These are phyloP conservation scores for Heliconius hewitsoni DNA, from an alignment of 1,140 invertebrate species.

Conservation along the genomic window DNA sequence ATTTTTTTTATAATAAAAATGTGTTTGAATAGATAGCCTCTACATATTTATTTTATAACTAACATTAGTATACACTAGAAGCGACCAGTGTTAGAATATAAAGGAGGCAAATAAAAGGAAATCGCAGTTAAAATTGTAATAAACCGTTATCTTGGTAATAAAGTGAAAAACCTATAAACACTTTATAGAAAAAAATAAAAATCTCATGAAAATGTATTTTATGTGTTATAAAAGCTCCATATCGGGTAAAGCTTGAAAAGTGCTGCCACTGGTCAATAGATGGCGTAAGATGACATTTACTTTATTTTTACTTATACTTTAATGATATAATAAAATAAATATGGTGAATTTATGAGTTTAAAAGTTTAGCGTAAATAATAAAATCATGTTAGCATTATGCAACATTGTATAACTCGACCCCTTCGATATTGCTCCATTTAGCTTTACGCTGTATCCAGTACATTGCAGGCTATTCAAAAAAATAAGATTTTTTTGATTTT, in stretches of 20 bases:
- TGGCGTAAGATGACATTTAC: slow-evolving; percentile 32
- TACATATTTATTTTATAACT: background rate
- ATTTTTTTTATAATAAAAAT: background rate
- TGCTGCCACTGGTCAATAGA: slow-evolving; percentile 39
- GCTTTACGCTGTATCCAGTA: too few species aligned
- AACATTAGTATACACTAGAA: background rate
- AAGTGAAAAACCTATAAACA: slow-evolving; percentile 58
- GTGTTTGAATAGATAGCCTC: background rate
- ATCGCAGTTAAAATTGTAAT: slow-evolving; percentile 28
- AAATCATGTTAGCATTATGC: background rate
- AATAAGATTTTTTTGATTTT: too few species aligned
- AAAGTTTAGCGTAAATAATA: background rate
- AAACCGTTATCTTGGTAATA: slow-evolving; percentile 52
- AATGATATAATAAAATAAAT: slow-evolving; percentile 6
- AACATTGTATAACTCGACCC: background rate
- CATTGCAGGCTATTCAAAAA: too few species aligned
- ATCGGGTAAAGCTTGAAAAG: slow-evolving; percentile 43
- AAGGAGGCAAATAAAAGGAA: slow-evolving; percentile 1
- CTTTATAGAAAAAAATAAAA: slow-evolving; percentile 68
- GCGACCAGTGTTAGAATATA: background rate
- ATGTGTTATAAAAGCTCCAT: slow-evolving; percentile 58
- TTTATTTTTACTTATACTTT: background rate
- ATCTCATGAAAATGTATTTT: slow-evolving; percentile 52
- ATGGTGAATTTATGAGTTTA: slow-evolving; percentile 1
- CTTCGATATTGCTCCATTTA: background rate